Percentiles rank a stretch among this genome's conserved stretches.
Conservation (phyloP, 1,140 invertebrate genomes). For the Hydropsyche tenuis region DNA sequence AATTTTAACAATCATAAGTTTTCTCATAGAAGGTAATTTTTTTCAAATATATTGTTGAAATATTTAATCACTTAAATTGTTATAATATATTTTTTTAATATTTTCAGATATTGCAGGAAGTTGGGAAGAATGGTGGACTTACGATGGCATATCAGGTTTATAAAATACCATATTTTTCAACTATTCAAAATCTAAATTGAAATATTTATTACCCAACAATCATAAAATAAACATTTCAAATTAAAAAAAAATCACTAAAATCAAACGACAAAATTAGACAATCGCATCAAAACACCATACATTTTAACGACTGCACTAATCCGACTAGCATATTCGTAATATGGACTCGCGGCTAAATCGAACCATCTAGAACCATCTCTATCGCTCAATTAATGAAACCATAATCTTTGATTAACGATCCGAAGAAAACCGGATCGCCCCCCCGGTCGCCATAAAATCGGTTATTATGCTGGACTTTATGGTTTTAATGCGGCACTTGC, state of each 20-base stretch:
- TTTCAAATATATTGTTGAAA: constrained; percentile 9
- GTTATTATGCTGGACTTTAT: constrained; percentile 39
- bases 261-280: background rate
- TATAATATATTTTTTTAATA: constrained; percentile 53
- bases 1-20: constrained; percentile 34
- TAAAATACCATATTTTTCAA: no score
- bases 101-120: constrained; percentile 72
- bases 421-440: constrained; percentile 40
- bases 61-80: background rate
- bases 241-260: background rate
- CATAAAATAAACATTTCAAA: no score
- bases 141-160: constrained; percentile 90
- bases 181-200: no score
- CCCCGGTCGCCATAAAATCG: constrained; percentile 25
- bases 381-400: constrained; percentile 42
- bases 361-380: constrained; percentile 18
- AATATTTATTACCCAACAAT: no score
- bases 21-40: constrained; percentile 44
- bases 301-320: background rate
- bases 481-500: constrained; percentile 23
- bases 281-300: background rate
- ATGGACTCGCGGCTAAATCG: constrained; percentile 2
- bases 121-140: constrained; percentile 95
- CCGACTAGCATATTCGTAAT: no score
- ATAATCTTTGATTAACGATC: constrained; percentile 43